These are phyloP conservation scores for Columba livia DNA, from an alignment of 2,113 vertebrate species.

Conservation along the genomic window DNA sequence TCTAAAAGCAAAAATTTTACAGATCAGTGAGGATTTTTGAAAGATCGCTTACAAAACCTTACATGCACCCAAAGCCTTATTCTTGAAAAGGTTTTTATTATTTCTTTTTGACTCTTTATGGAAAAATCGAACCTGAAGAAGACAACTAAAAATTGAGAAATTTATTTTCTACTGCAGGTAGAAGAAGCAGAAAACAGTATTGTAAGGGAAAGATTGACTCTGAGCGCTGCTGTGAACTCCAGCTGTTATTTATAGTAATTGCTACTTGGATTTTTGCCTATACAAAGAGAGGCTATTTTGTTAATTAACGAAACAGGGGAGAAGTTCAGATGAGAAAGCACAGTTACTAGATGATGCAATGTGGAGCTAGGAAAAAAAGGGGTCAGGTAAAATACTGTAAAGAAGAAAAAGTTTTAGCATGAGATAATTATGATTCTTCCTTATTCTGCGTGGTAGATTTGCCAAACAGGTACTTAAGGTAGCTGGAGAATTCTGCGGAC, in stretches of 20 bases:
- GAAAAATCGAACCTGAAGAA: neutral
- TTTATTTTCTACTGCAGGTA: neutral
- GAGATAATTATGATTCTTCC: neutral
- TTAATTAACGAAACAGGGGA: neutral
- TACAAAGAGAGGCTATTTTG: neutral
- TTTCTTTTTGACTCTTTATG: neutral
- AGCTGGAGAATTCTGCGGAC: neutral
- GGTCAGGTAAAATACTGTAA: neutral
- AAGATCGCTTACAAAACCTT: neutral
- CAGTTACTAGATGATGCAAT: neutral
- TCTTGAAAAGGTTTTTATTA: neutral
- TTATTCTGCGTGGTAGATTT: neutral
- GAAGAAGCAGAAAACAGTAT: neutral
- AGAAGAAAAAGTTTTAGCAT: neutral
- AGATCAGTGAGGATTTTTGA: neutral
- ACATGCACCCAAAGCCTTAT: neutral
- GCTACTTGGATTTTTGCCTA: neutral
- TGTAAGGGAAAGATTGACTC: neutral
- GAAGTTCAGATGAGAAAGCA: neutral
- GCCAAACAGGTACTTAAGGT: neutral
- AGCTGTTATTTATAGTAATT: neutral
- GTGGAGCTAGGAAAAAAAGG: neutral
- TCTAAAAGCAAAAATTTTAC: neutral
- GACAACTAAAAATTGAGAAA: neutral
- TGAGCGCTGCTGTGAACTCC: neutral